Evolutionary conservation across 2,113 vertebrate genomes (phyloP).

Genomic region (Vanacampus margaritifer): DNA sequence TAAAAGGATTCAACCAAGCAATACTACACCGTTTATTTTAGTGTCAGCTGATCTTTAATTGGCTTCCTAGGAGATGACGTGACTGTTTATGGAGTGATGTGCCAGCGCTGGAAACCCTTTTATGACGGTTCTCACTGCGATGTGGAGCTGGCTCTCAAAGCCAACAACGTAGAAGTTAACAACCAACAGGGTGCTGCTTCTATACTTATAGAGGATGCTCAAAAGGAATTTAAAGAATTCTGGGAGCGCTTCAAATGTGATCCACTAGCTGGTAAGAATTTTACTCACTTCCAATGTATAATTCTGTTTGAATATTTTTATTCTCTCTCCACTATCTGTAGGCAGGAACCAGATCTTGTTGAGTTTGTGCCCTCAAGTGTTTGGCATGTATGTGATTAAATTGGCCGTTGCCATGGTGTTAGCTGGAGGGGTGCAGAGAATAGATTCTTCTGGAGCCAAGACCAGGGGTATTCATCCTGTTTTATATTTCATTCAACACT

Average conservation of each 20-base stretch:
- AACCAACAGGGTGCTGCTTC: slow-evolving; percentile 81
- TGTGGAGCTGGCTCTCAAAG: slow-evolving; percentile 89
- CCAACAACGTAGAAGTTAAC: slow-evolving; percentile 91
- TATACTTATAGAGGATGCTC: slow-evolving; percentile 79
- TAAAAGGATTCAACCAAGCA: neutral
- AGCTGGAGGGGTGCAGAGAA: slow-evolving; percentile 91
- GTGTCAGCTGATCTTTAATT: neutral
- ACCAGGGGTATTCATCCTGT: slow-evolving; percentile 76
- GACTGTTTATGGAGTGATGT: slow-evolving; percentile 89
- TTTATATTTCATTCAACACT: neutral
- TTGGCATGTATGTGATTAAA: slow-evolving; percentile 93
- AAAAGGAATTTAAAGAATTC: slow-evolving; percentile 87
- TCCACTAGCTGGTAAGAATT: slow-evolving; percentile 80
- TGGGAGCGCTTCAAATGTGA: slow-evolving; percentile 80
- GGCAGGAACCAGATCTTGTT: slow-evolving; percentile 91
- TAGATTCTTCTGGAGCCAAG: slow-evolving; percentile 86
- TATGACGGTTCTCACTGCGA: slow-evolving; percentile 79
- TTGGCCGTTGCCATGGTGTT: slow-evolving; percentile 91
- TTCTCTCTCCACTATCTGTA: slow-evolving; percentile 45
- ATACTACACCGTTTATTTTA: neutral
- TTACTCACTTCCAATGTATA: neutral
- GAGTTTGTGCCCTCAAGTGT: slow-evolving; percentile 94
- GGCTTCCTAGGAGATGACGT: slow-evolving; percentile 84
- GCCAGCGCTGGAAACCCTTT: slow-evolving; percentile 91
- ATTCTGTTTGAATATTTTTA: neutral